These are phyloP conservation scores for Siniperca obscura DNA, from an alignment of 2,797 vertebrate species.

Conservation along the genomic window DNA sequence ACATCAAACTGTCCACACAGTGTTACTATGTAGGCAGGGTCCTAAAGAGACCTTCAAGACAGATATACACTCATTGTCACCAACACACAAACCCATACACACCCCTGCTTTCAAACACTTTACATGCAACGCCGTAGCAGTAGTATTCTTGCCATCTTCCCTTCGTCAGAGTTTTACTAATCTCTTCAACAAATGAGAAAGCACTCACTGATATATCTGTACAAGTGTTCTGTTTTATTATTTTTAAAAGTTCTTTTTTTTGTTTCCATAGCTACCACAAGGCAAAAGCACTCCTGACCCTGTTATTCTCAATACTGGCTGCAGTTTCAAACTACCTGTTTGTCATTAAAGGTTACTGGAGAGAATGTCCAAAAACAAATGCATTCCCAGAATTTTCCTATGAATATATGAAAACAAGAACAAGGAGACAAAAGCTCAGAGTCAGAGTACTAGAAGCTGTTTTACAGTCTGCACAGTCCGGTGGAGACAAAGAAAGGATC, in stretches of 20 bases:
- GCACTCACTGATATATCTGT: neutral
- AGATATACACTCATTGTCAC: neutral
- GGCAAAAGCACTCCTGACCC: neutral
- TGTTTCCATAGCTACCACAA: neutral
- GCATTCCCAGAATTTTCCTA: neutral
- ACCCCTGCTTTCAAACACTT: neutral
- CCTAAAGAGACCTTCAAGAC: neutral
- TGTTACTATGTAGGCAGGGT: conserved; percentile 9
- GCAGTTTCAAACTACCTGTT: neutral
- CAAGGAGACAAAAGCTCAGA: neutral
- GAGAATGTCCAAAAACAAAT: neutral
- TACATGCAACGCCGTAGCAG: neutral
- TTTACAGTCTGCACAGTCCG: conserved; percentile 1
- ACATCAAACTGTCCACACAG: neutral
- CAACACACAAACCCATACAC: neutral
- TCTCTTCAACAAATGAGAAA: neutral
- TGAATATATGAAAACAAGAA: neutral
- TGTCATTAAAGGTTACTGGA: conserved; percentile 1
- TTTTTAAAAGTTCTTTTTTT: neutral
- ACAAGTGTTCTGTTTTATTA: neutral
- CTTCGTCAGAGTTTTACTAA: neutral
- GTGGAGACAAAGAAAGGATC: conserved; percentile 2
- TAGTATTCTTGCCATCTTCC: neutral
- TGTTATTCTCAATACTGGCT: neutral
- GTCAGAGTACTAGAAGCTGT: neutral